Evolutionary conservation across 2,113 vertebrate species (phyloP).

Genomic region (Plestiodon gilberti): DNA sequence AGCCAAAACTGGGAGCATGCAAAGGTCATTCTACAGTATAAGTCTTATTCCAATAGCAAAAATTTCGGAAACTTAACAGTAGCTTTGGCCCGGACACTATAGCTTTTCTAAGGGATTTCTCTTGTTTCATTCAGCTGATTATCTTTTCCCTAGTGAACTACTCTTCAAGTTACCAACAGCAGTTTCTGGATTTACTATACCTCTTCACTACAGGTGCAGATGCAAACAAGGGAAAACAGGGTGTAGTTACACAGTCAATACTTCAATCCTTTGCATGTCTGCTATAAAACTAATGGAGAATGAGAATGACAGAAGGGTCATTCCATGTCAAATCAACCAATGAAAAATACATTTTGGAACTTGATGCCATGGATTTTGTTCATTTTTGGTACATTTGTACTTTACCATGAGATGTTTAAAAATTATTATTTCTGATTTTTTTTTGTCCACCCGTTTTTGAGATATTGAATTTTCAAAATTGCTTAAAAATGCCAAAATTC

Average conservation of each 20-base stretch:
- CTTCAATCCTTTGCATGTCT: neutral
- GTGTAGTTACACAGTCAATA: neutral
- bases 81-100: neutral
- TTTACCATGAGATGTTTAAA: too few species aligned
- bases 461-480: too few species aligned
- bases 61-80: neutral
- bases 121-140: neutral
- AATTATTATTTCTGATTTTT: too few species aligned
- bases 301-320: neutral
- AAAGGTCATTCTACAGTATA: neutral
- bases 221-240: neutral
- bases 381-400: too few species aligned
- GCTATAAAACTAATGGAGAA: neutral
- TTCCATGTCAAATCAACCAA: too few species aligned
- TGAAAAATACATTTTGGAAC: too few species aligned
- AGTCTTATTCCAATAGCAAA: conserved; percentile 1
- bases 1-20: neutral
- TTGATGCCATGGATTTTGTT: too few species aligned
- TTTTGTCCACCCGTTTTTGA: too few species aligned
- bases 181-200: conserved; percentile 10
- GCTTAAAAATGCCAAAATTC: too few species aligned
- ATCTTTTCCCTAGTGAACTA: neutral
- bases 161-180: conserved; percentile 7
- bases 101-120: conserved; percentile 14
- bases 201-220: neutral